Conservation (phyloP, 2,113 vertebrate genomes). For the Poecilia latipinna region DNA sequence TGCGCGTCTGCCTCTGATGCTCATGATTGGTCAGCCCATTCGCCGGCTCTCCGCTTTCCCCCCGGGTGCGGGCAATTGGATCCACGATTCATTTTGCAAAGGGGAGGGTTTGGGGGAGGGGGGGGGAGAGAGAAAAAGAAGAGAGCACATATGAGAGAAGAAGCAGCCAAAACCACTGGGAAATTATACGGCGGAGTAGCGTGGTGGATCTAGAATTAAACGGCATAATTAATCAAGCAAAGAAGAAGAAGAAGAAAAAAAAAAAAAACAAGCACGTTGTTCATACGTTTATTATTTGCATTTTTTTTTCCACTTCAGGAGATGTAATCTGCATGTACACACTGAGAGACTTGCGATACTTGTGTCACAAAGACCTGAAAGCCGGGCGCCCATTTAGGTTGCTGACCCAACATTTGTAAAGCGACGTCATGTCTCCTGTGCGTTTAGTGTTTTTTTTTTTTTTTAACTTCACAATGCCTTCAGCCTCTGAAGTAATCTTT, state of each 20-base stretch:
- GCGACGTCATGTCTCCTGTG: slow-evolving; percentile 37
- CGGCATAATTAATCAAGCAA: slow-evolving; percentile 84
- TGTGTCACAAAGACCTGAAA: slow-evolving; percentile 60
- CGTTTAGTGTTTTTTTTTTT: slow-evolving; percentile 17
- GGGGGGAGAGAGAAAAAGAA: slow-evolving; percentile 15
- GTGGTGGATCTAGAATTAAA: slow-evolving; percentile 84
- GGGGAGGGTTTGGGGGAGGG: slow-evolving; percentile 2
- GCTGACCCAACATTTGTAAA: slow-evolving; percentile 65
- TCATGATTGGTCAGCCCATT: slow-evolving; percentile 77
- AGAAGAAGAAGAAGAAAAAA: not conserved
- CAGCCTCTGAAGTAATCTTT: slow-evolving; percentile 63
- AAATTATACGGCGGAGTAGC: slow-evolving; percentile 81
- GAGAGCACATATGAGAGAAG: slow-evolving; percentile 73
- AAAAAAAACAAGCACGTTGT: slow-evolving; percentile 81
- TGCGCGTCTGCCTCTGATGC: slow-evolving; percentile 70
- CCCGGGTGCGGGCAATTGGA: slow-evolving; percentile 72
- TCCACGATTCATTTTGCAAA: slow-evolving; percentile 82
- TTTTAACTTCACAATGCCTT: slow-evolving; percentile 56
- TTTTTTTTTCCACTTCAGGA: slow-evolving; percentile 81
- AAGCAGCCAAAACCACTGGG: slow-evolving; percentile 81
- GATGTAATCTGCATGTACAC: slow-evolving; percentile 78
- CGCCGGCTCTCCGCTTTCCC: slow-evolving; percentile 72
- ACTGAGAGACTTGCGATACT: slow-evolving; percentile 55
- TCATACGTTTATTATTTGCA: slow-evolving; percentile 84
- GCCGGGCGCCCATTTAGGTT: slow-evolving; percentile 56